These are phyloP conservation scores for Empidonax alnorum DNA, from an alignment of 2,113 vertebrate genomes.

Conservation along the genomic window DNA sequence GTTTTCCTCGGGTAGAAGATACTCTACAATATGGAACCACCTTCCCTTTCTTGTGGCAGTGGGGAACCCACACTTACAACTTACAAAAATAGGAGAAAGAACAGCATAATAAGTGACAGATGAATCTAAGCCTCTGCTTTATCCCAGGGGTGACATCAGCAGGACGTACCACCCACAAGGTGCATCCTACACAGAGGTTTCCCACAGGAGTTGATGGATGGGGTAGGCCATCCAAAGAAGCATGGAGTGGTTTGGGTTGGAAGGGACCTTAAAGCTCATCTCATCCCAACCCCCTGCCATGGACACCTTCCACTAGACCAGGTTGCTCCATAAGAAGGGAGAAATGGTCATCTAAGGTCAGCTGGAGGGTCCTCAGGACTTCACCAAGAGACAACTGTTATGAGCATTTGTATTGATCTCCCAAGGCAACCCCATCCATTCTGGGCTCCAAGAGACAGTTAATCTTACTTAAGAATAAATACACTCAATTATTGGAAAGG, in stretches of 20 bases:
- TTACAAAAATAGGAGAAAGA: background rate
- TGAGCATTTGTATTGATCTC: background rate
- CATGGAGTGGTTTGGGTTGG: background rate
- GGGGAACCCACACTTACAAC: background rate
- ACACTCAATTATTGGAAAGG: conserved; percentile 63
- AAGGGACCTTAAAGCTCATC: background rate
- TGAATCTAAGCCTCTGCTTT: background rate
- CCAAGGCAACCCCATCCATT: background rate
- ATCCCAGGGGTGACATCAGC: background rate
- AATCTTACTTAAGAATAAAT: conserved; percentile 73
- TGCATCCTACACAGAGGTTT: background rate
- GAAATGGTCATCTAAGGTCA: background rate
- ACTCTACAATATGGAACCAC: accelerated
- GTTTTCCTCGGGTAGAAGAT: background rate
- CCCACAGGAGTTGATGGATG: background rate
- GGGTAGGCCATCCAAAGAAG: background rate
- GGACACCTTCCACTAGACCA: background rate
- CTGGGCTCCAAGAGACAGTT: conserved; percentile 30
- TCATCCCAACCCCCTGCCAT: background rate
- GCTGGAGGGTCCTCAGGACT: background rate
- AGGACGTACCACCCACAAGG: background rate
- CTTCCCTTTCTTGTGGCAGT: background rate
- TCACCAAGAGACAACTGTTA: background rate
- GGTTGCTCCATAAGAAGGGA: background rate
- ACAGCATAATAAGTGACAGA: background rate